Evolutionary conservation across 2,888 invertebrate species (phyloP).

Genomic region (Parnassius glacialis): DNA sequence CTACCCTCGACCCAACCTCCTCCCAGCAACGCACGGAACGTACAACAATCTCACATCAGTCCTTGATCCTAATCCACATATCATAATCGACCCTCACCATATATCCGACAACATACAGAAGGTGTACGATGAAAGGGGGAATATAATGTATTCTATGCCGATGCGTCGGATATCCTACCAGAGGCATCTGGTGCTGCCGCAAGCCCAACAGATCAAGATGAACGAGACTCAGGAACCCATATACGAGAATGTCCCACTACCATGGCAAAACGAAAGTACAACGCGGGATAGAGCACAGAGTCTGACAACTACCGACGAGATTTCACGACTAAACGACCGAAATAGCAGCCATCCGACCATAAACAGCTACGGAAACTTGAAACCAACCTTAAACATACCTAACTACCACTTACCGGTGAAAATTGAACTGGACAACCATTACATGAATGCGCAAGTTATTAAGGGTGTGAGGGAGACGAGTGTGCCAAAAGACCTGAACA

Average conservation of each 20-base stretch:
- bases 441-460: constrained; percentile 73
- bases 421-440: constrained; percentile 58
- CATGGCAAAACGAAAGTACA: constrained; percentile 78
- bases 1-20: constrained; percentile 53
- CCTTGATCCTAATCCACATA: constrained; percentile 71
- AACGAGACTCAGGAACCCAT: constrained; percentile 85
- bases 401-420: constrained; percentile 42
- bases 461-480: constrained; percentile 67
- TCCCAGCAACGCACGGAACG: constrained; percentile 83
- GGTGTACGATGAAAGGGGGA: constrained; percentile 82
- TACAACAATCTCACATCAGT: constrained; percentile 86
- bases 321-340: constrained; percentile 67
- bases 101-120: constrained; percentile 82
- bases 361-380: constrained; percentile 48
- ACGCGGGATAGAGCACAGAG: constrained; percentile 83
- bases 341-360: constrained; percentile 63
- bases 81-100: constrained; percentile 81
- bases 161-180: constrained; percentile 69
- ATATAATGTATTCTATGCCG: constrained; percentile 84
- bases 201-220: constrained; percentile 60
- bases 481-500: constrained; percentile 57
- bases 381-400: constrained; percentile 39
- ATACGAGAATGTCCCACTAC: constrained; percentile 89
- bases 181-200: constrained; percentile 75
- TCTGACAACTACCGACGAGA: constrained; percentile 86